Conservation (phyloP, 2,113 vertebrate species). For the Neodon shergylaensis region DNA sequence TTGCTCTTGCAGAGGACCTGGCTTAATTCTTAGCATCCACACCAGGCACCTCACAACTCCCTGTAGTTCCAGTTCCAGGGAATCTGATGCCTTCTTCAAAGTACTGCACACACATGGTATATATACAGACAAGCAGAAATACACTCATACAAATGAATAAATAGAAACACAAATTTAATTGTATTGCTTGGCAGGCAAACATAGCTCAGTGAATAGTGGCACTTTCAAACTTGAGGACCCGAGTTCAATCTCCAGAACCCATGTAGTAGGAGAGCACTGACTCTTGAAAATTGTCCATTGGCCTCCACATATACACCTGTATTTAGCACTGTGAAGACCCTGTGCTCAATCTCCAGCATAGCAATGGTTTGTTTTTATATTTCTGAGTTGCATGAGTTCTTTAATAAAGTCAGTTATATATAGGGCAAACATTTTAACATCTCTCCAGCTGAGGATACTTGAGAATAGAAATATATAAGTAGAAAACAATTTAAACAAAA, state of each 20-base stretch:
- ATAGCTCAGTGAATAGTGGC: background rate
- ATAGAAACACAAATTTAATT: background rate
- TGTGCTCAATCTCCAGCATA: background rate
- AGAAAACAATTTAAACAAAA: conserved; percentile 16
- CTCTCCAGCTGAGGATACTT: background rate
- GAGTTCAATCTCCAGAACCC: background rate
- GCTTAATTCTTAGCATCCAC: background rate
- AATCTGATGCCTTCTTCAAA: background rate
- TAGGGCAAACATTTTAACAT: background rate
- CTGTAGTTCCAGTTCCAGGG: background rate
- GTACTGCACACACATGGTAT: background rate
- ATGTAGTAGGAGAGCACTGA: too few relatives aligned
- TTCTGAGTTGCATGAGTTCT: background rate
- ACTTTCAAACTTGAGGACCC: background rate
- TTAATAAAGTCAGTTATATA: background rate
- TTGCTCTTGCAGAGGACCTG: background rate
- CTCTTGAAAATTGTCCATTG: background rate
- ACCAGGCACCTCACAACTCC: background rate
- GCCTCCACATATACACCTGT: background rate
- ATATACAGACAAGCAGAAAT: background rate
- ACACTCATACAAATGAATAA: background rate
- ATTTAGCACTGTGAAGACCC: background rate
- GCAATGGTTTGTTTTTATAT: background rate
- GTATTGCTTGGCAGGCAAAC: background rate
- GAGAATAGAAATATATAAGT: background rate